Percentiles rank a stretch among this genome's conserved stretches.
Conservation (phyloP, 2,797 vertebrate species). For the Pogoniulus pusillus region DNA sequence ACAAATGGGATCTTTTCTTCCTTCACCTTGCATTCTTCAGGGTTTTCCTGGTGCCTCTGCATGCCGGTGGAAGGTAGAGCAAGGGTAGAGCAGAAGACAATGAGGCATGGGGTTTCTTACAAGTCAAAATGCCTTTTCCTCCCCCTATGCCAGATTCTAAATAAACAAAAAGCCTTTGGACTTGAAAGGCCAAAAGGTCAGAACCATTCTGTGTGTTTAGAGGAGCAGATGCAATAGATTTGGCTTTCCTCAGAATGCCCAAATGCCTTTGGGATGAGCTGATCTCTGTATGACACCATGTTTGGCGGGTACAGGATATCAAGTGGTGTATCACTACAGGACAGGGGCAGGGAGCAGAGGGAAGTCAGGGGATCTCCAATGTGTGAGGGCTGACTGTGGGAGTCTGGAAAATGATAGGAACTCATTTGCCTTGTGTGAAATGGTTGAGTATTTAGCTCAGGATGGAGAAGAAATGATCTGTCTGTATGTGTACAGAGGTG, state of each 20-base stretch:
- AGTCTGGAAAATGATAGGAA: not conserved
- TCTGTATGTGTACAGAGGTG: not conserved
- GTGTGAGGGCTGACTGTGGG: not conserved
- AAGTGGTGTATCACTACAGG: not conserved
- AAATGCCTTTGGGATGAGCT: not conserved
- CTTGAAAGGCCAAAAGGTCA: not conserved
- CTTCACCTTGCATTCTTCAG: not conserved
- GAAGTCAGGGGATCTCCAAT: not conserved
- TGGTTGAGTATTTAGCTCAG: not conserved
- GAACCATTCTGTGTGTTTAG: not conserved
- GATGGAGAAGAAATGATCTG: not conserved
- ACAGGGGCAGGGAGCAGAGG: not conserved
- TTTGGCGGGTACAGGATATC: not conserved
- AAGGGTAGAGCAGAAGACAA: not conserved
- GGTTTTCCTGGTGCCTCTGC: not conserved
- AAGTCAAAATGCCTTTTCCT: not conserved
- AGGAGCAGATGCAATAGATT: not conserved
- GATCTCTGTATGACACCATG: not conserved
- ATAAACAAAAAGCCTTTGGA: slow-evolving; percentile 13
- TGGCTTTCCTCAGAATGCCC: not conserved
- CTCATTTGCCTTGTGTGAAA: not conserved
- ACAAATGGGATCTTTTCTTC: not conserved
- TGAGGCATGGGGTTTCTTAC: not conserved
- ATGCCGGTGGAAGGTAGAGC: not conserved
- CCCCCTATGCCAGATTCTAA: not conserved